Evolutionary conservation across 2,797 vertebrate species (phyloP).

Genomic region (Aldrovandia affinis): DNA sequence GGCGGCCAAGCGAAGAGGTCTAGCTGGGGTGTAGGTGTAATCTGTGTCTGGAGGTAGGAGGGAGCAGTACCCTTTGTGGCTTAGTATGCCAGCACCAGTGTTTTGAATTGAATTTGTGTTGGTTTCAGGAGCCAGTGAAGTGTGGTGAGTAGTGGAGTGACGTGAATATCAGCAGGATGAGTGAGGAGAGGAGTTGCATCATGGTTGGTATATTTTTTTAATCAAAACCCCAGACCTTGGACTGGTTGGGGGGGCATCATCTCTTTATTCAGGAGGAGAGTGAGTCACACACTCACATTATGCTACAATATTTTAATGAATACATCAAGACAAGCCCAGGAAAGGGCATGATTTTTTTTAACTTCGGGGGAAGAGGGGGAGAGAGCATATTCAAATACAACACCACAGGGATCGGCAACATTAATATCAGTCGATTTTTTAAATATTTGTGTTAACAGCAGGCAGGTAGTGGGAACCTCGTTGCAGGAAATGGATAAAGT

Average conservation of each 20-base stretch:
- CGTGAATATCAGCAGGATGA: too few species aligned
- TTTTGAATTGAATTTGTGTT: too few species aligned
- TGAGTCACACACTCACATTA: constrained; percentile 50
- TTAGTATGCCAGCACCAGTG: too few species aligned
- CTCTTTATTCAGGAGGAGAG: constrained; percentile 43
- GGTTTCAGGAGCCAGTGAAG: too few species aligned
- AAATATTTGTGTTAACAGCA: background rate
- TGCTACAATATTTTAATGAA: constrained; percentile 46
- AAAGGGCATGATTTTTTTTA: constrained; percentile 38
- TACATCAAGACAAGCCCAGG: constrained; percentile 47
- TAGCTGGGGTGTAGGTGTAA: too few species aligned
- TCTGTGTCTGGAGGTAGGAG: too few species aligned
- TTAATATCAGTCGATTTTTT: background rate
- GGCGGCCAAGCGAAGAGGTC: too few species aligned
- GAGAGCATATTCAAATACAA: constrained; percentile 17
- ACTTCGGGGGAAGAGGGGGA: constrained; percentile 2
- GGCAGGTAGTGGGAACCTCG: background rate
- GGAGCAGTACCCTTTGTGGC: too few species aligned
- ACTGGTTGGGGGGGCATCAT: background rate
- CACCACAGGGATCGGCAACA: background rate
- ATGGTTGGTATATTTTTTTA: constrained; percentile 31
- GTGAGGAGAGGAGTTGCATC: constrained; percentile 22
- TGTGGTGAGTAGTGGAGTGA: too few species aligned
- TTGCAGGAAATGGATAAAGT: background rate
- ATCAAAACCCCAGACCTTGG: background rate